Percentiles rank a stretch among this genome's conserved stretches.
These are phyloP conservation scores for Calephelis nemesis DNA, from an alignment of 1,140 invertebrate species.

Conservation along the genomic window DNA sequence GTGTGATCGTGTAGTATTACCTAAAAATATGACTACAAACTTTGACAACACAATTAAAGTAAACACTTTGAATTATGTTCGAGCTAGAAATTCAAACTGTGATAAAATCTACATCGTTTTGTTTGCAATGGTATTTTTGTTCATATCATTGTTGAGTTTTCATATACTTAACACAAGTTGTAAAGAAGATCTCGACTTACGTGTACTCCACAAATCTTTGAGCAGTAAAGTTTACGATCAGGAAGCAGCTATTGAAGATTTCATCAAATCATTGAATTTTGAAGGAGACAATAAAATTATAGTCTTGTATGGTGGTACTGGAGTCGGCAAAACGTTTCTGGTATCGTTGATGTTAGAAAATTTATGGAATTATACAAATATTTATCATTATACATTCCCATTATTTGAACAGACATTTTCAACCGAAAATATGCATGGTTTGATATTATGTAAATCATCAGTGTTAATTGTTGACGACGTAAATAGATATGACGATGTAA, in stretches of 20 bases:
- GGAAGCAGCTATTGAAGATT: conserved; percentile 39
- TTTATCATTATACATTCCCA: conserved; percentile 65
- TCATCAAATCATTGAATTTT: conserved; percentile 45
- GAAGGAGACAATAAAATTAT: conserved; percentile 50
- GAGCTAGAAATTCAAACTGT: not conserved
- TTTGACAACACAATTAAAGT: not conserved
- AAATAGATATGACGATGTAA: conserved; percentile 40
- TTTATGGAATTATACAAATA: conserved; percentile 47
- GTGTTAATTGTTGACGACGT: conserved; percentile 64
- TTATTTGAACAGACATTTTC: conserved; percentile 47
- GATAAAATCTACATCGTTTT: not conserved
- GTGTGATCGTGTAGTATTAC: not conserved
- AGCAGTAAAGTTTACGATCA: conserved; percentile 60
- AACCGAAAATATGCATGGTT: conserved; percentile 49
- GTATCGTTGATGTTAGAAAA: conserved; percentile 51
- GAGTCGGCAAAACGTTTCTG: conserved; percentile 66
- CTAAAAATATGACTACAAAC: not conserved
- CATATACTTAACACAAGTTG: conserved; percentile 50
- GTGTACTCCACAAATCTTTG: conserved; percentile 39
- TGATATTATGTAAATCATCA: conserved; percentile 50
- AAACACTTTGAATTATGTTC: not conserved
- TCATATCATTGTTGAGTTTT: conserved; percentile 41
- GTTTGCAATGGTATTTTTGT: not conserved
- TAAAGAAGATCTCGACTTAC: conserved; percentile 42
- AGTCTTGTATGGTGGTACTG: conserved; percentile 65